These are phyloP conservation scores for Vandiemenella viatica DNA, from an alignment of 2,888 invertebrate genomes.

Conservation along the genomic window DNA sequence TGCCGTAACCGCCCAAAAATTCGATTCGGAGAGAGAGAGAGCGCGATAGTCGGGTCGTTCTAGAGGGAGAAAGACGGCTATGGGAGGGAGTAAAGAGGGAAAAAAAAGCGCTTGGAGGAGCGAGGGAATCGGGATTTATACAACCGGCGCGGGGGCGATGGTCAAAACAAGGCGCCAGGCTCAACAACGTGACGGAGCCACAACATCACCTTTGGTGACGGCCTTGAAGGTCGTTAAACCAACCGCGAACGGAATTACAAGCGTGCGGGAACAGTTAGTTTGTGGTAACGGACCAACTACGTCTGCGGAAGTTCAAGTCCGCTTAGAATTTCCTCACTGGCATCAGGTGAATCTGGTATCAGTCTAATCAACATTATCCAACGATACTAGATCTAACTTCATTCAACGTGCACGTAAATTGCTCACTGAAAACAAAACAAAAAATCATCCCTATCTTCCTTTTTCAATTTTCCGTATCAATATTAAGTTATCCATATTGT, in stretches of 20 bases:
- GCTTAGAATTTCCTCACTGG: too few relatives aligned
- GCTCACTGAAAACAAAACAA: too few relatives aligned
- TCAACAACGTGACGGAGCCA: not conserved
- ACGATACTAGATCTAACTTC: too few relatives aligned
- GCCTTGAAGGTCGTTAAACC: slow-evolving; percentile 10
- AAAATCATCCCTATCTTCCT: too few relatives aligned
- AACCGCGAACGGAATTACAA: not conserved
- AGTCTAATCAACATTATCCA: too few relatives aligned
- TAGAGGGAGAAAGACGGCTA: not conserved
- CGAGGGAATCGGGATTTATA: not conserved
- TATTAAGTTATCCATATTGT: too few relatives aligned
- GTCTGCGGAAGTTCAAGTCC: too few relatives aligned
- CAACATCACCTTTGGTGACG: slow-evolving; percentile 9
- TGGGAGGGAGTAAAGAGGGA: not conserved
- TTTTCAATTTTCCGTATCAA: too few relatives aligned
- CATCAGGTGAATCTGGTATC: too few relatives aligned
- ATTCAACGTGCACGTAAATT: too few relatives aligned
- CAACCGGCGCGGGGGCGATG: not conserved
- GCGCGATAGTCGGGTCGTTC: not conserved
- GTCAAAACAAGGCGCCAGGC: not conserved
- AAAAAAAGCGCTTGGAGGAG: slow-evolving; percentile 2
- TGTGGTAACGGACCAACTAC: too few relatives aligned
- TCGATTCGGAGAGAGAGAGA: not conserved
- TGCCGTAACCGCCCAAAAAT: not conserved
- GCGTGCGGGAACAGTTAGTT: too few relatives aligned